Percentiles rank a stretch among this genome's conserved stretches.
Conservation (phyloP, 2,113 vertebrate genomes). For the Caracal caracal region DNA sequence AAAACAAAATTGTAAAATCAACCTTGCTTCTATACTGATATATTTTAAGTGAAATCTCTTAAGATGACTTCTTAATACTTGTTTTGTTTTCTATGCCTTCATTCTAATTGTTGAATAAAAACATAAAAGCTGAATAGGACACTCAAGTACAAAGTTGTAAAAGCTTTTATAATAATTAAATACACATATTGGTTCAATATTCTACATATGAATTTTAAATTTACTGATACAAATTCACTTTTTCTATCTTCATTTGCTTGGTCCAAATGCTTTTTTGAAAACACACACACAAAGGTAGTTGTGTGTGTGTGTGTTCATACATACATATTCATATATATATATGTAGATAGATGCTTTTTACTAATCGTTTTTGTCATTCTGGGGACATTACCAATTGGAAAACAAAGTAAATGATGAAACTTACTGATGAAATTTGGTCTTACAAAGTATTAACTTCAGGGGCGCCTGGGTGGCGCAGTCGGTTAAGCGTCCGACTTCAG, state of each 20-base stretch:
- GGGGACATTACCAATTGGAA: background rate
- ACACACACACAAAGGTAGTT: background rate
- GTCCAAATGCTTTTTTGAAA: background rate
- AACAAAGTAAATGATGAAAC: background rate
- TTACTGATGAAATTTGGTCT: background rate
- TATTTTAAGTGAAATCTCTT: background rate
- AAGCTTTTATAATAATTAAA: background rate
- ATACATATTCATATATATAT: background rate
- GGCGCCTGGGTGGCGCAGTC: no score
- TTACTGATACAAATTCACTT: background rate
- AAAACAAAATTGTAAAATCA: background rate
- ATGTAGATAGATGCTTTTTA: background rate
- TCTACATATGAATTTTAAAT: background rate
- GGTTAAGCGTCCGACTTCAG: no score
- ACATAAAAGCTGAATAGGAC: background rate
- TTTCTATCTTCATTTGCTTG: background rate
- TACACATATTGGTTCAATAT: background rate
- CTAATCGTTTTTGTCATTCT: background rate
- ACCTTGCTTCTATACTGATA: background rate
- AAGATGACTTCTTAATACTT: background rate
- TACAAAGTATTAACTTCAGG: background rate
- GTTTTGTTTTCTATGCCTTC: background rate
- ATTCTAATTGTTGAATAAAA: background rate
- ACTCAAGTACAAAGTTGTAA: background rate
- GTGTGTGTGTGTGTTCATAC: background rate